These are phyloP conservation scores for Myopa testacea DNA, from an alignment of 2,888 invertebrate species.

Conservation along the genomic window DNA sequence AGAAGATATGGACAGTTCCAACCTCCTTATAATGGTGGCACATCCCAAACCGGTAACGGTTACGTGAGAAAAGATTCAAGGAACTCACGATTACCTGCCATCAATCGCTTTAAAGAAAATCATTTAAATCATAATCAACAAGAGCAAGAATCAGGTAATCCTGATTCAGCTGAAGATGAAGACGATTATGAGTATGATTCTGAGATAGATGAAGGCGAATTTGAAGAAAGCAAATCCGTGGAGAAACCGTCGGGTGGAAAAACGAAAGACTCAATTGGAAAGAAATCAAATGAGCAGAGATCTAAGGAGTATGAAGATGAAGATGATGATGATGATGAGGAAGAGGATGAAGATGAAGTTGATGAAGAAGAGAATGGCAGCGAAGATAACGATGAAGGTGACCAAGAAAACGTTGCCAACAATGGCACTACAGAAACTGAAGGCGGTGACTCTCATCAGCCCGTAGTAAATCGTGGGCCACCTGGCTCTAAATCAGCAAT, in stretches of 20 bases:
- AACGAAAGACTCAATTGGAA: slow-evolving; percentile 19
- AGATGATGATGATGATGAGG: slow-evolving; percentile 40
- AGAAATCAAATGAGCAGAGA: slow-evolving; percentile 14
- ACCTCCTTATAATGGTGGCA: slow-evolving; percentile 52
- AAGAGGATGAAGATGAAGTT: slow-evolving; percentile 44
- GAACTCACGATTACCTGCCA: slow-evolving; percentile 51
- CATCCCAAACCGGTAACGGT: slow-evolving; percentile 54
- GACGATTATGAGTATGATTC: slow-evolving; percentile 46
- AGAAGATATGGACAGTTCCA: slow-evolving; percentile 57
- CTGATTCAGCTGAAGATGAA: slow-evolving; percentile 26
- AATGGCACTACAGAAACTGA: slow-evolving; percentile 30
- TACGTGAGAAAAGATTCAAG: slow-evolving; percentile 55
- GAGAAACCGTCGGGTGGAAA: not conserved
- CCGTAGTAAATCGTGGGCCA: slow-evolving; percentile 47
- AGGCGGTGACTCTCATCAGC: not conserved
- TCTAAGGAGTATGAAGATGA: slow-evolving; percentile 31
- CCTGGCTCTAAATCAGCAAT: slow-evolving; percentile 50
- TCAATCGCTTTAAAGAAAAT: slow-evolving; percentile 53
- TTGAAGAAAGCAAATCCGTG: slow-evolving; percentile 45
- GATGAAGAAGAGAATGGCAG: slow-evolving; percentile 49
- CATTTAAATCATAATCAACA: too few species aligned
- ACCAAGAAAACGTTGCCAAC: slow-evolving; percentile 38
- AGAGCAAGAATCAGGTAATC: slow-evolving; percentile 27
- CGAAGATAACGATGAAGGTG: slow-evolving; percentile 46
- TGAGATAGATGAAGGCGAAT: slow-evolving; percentile 44